Conservation (phyloP, 1,140 invertebrate genomes). For the Subanguina moxae region DNA sequence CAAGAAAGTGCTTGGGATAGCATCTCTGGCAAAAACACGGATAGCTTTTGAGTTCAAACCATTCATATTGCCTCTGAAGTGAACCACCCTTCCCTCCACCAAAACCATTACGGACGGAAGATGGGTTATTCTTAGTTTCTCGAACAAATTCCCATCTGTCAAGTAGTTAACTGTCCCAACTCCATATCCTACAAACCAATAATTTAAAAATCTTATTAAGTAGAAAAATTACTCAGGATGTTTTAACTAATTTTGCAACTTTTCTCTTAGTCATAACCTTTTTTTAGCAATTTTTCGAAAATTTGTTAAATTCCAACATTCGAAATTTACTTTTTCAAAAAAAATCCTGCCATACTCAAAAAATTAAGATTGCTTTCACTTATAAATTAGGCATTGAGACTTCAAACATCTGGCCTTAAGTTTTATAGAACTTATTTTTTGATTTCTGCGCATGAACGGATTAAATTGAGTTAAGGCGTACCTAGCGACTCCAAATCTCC, state of each 20-base stretch:
- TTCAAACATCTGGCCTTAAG: background rate
- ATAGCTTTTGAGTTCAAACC: constrained; percentile 35
- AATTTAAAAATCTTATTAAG: too few relatives aligned
- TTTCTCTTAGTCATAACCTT: too few relatives aligned
- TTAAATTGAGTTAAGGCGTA: constrained; percentile 15
- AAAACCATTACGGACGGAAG: constrained; percentile 49
- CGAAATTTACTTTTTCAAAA: too few relatives aligned
- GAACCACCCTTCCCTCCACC: constrained; percentile 50
- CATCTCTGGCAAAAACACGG: constrained; percentile 52
- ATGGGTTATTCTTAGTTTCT: constrained; percentile 46
- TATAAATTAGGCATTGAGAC: too few relatives aligned
- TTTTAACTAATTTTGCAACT: too few relatives aligned
- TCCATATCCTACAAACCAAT: constrained; percentile 51
- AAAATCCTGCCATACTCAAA: constrained; percentile 18
- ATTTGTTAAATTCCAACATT: too few relatives aligned
- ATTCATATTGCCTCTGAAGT: constrained; percentile 33
- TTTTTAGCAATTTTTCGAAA: too few relatives aligned
- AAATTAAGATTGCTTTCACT: constrained; percentile 2
- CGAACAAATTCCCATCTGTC: constrained; percentile 48
- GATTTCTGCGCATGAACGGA: background rate
- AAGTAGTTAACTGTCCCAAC: constrained; percentile 52
- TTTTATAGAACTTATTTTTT: too few relatives aligned
- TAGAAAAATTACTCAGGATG: too few relatives aligned
- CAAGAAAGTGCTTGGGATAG: constrained; percentile 48
- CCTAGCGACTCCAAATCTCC: constrained; percentile 51